Percentiles rank a stretch among this genome's conserved stretches.
phyloP scores from a whole-genome alignment of 2,797 vertebrate species.

The Oophaga sylvatica region DNA sequence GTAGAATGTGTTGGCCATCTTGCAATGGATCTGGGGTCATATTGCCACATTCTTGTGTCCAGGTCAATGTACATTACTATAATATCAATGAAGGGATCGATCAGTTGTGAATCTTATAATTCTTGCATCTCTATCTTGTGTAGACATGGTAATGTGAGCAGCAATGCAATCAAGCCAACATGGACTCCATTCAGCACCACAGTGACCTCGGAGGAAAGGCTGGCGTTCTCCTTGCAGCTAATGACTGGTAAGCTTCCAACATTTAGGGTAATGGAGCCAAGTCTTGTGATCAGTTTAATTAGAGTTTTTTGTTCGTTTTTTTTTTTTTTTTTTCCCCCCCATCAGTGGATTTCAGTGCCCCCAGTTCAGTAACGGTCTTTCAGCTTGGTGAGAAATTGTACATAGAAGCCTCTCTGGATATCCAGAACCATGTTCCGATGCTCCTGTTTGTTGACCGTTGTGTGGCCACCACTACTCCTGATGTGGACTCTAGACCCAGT shows the following conservation, averaged over 20 bases:
- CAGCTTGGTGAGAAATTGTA: slow-evolving; percentile 70
- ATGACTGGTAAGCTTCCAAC: background rate
- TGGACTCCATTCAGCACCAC: slow-evolving; percentile 26
- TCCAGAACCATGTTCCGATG: slow-evolving; percentile 62
- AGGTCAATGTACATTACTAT: too few species aligned
- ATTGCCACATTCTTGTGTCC: too few species aligned
- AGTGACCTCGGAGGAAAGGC: slow-evolving; percentile 17
- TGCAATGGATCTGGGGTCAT: background rate
- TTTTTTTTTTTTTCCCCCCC: too few species aligned
- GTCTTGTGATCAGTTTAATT: background rate
- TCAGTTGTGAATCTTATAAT: too few species aligned
- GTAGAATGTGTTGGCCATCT: too few species aligned
- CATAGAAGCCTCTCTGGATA: slow-evolving; percentile 70
- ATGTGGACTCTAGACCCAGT: slow-evolving; percentile 59
- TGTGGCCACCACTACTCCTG: slow-evolving; percentile 65
- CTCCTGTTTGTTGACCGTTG: slow-evolving; percentile 71
- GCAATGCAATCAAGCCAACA: slow-evolving; percentile 25
- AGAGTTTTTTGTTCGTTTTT: too few species aligned
- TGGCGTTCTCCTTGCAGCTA: background rate
- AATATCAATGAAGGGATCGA: too few species aligned
- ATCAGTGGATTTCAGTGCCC: slow-evolving; percentile 69
- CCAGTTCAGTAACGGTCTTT: slow-evolving; percentile 66
- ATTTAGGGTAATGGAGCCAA: background rate
- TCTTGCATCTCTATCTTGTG: background rate
- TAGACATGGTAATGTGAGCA: slow-evolving; percentile 48